Evolutionary conservation across 1,140 invertebrate species (phyloP).

Genomic region (Cherax destructor): DNA sequence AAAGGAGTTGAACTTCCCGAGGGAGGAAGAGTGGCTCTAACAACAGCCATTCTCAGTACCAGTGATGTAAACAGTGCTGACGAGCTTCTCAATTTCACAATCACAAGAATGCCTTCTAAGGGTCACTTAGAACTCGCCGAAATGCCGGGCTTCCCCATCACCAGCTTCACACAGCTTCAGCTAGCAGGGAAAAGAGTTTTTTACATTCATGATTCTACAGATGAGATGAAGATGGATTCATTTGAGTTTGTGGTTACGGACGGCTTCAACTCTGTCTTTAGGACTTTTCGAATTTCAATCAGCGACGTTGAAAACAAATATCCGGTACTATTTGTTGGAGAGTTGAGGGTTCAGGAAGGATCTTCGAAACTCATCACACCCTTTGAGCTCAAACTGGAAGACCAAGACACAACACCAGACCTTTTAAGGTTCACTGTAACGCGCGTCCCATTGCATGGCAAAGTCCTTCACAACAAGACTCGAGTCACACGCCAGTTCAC

Average conservation of each 20-base stretch:
- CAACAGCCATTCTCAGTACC: constrained; percentile 75
- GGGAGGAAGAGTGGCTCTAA: constrained; percentile 74
- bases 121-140: constrained; percentile 75
- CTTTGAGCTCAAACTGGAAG: constrained; percentile 76
- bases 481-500: constrained; percentile 74
- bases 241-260: constrained; percentile 77
- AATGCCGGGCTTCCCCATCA: constrained; percentile 74
- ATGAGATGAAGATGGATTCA: constrained; percentile 76
- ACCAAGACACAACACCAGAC: constrained; percentile 74
- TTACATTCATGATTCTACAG: constrained; percentile 75
- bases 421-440: constrained; percentile 74
- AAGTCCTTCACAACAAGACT: constrained; percentile 74
- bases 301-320: constrained; percentile 76
- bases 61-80: constrained; percentile 75
- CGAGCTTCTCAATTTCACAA: constrained; percentile 74
- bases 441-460: constrained; percentile 74
- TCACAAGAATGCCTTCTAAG: constrained; percentile 75
- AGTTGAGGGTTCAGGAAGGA: constrained; percentile 75
- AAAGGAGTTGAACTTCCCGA: constrained; percentile 75
- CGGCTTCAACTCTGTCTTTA: constrained; percentile 75
- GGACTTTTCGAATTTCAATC: constrained; percentile 76
- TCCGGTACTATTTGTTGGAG: constrained; percentile 75
- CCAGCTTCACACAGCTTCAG: constrained; percentile 75
- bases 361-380: constrained; percentile 75
- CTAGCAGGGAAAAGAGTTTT: constrained; percentile 75